Percentiles rank a stretch among this genome's conserved stretches.
phyloP scores from a whole-genome alignment of 30 jellyfish, hydroid and myxozoan genomes.

The Chrysaora quinquecirrha region DNA sequence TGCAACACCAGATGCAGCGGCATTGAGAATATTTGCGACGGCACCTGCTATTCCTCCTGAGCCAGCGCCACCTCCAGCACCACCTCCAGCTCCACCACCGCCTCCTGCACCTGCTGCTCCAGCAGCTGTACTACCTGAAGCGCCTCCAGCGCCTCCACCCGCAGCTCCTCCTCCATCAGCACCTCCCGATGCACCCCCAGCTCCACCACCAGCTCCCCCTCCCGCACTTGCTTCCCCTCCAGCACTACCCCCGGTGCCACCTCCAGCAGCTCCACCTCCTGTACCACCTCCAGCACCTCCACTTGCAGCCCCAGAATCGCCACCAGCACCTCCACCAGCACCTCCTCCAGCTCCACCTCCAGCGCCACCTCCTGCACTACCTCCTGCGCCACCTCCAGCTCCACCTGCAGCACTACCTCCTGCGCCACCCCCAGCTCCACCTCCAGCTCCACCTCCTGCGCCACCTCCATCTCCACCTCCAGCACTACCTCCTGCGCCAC shows the following conservation, averaged over 20 bases:
- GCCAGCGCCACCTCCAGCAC: conserved; percentile 51
- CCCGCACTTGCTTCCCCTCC: conserved; percentile 50
- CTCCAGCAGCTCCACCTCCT: conserved; percentile 46
- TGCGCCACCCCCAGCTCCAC: conserved; percentile 46
- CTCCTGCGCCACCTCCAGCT: conserved; percentile 63
- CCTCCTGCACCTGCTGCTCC: conserved; percentile 60
- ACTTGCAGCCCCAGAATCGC: conserved; percentile 16
- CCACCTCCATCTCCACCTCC: conserved; percentile 56
- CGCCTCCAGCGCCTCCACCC: conserved; percentile 43
- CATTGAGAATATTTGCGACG: neutral
- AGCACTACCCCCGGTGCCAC: conserved; percentile 49
- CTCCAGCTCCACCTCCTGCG: conserved; percentile 55
- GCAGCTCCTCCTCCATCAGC: conserved; percentile 65
- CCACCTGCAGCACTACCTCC: conserved; percentile 73
- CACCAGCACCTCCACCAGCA: conserved; percentile 4
- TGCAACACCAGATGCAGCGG: conserved; percentile 15
- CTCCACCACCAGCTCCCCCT: conserved; percentile 40
- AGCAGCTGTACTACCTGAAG: conserved; percentile 26
- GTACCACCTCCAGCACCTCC: neutral
- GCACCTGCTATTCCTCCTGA: neutral
- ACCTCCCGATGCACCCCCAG: conserved; percentile 50
- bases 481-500: conserved; percentile 43
- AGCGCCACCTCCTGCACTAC: conserved; percentile 58
- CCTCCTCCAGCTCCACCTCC: conserved; percentile 52
- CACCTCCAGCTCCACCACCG: conserved; percentile 64